Percentiles rank a stretch among this genome's conserved stretches.
phyloP scores from a whole-genome alignment of 2,113 vertebrate species.

The Anas platyrhynchos region DNA sequence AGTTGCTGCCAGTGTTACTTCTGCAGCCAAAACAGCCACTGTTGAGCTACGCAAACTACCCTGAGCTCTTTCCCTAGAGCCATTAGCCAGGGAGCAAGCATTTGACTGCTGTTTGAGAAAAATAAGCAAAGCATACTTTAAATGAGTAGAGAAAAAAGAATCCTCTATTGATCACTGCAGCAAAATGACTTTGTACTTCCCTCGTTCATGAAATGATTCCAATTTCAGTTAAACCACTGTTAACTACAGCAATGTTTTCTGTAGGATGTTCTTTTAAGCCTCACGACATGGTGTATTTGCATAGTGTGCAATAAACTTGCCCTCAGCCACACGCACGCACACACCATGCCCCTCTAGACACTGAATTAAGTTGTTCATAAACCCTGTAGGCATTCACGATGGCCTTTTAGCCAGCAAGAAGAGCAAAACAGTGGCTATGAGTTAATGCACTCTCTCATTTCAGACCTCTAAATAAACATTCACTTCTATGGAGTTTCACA shows the following conservation, averaged over 20 bases:
- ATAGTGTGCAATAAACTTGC: neutral
- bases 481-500: neutral
- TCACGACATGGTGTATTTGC: neutral
- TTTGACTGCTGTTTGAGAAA: neutral
- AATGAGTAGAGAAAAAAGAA: slow-evolving; percentile 20
- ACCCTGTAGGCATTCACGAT: neutral
- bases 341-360: neutral
- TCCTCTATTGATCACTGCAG: neutral
- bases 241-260: neutral
- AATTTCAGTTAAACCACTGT: slow-evolving; percentile 38
- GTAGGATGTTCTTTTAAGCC: neutral
- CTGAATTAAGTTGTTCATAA: neutral
- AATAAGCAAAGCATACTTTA: slow-evolving; percentile 45
- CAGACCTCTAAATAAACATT: neutral
- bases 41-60: slow-evolving; percentile 42
- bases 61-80: slow-evolving; percentile 28
- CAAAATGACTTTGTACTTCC: slow-evolving; percentile 1
- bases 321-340: neutral
- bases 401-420: neutral
- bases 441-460: neutral
- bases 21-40: slow-evolving; percentile 59
- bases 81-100: slow-evolving; percentile 6
- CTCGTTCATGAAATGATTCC: neutral
- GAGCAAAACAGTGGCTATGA: neutral
- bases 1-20: slow-evolving; percentile 59